Percentiles rank a stretch among this genome's conserved stretches.
Evolutionary conservation across 1,140 invertebrate genomes (phyloP).

Genomic region (Sarcophaga peregrina): DNA sequence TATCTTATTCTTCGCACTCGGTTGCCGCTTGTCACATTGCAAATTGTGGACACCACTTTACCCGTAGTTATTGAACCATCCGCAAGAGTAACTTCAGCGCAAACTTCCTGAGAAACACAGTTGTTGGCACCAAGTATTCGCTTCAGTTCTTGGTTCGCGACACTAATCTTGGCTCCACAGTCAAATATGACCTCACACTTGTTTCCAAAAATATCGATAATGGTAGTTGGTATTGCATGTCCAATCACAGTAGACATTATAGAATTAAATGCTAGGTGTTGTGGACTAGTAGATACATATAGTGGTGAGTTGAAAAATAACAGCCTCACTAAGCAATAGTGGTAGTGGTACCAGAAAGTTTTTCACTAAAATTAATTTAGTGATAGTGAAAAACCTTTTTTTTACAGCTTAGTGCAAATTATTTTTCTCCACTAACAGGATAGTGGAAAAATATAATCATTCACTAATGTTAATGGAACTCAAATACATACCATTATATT

Average conservation of each 20-base stretch:
- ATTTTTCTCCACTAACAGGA: too few relatives aligned
- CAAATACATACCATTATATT: too few relatives aligned
- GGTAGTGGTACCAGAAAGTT: too few relatives aligned
- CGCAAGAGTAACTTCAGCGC: neutral
- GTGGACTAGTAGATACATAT: too few relatives aligned
- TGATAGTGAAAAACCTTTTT: too few relatives aligned
- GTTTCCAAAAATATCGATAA: slow-evolving; percentile 3
- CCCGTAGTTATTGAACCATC: neutral
- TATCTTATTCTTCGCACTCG: neutral
- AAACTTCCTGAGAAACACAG: neutral
- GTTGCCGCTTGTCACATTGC: slow-evolving; percentile 19
- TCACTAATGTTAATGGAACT: too few relatives aligned
- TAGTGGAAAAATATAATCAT: too few relatives aligned
- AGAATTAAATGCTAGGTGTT: neutral
- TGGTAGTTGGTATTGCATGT: neutral
- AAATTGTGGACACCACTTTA: slow-evolving; percentile 1
- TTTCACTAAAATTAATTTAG: too few relatives aligned
- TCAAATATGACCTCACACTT: slow-evolving; percentile 11
- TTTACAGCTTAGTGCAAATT: too few relatives aligned
- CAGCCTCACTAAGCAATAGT: too few relatives aligned
- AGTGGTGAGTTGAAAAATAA: too few relatives aligned
- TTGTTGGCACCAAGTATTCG: neutral
- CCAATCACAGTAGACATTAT: neutral
- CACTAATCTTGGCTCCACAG: neutral
- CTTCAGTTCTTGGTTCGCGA: neutral